Evolutionary conservation across 2,113 vertebrate genomes (phyloP).

Genomic region (Montifringilla adamsi): DNA sequence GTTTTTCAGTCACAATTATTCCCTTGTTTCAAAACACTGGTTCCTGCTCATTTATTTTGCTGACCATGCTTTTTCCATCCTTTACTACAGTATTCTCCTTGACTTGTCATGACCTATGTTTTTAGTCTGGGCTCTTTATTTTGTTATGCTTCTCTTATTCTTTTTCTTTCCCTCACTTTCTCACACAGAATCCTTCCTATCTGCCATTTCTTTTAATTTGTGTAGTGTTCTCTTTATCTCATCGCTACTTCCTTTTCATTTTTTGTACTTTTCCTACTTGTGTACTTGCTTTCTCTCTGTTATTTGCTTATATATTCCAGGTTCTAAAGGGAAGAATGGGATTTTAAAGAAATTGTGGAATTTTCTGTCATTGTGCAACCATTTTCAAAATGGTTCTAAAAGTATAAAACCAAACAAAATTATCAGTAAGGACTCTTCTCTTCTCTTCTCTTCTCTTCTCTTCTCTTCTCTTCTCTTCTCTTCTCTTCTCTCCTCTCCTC

Average conservation of each 20-base stretch:
- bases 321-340: not conserved
- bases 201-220: not conserved
- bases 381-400: not conserved
- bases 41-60: not conserved
- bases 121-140: not conserved
- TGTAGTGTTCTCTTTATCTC: not conserved
- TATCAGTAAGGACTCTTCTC: not conserved
- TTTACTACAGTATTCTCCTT: not conserved
- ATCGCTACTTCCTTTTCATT: not conserved
- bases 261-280: not conserved
- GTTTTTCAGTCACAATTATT: conserved; percentile 2
- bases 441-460: not conserved
- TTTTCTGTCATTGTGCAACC: not conserved
- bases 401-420: not conserved
- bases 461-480: no score
- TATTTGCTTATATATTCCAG: not conserved
- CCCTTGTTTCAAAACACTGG: not conserved
- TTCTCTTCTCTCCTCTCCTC: not conserved
- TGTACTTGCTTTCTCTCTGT: not conserved
- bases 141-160: not conserved
- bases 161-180: not conserved
- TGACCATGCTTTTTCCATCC: not conserved
- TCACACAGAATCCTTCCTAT: not conserved
- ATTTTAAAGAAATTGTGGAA: not conserved
- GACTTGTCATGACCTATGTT: not conserved